Conservation (phyloP, 2,797 vertebrate genomes). For the Girardinus metallicus region DNA sequence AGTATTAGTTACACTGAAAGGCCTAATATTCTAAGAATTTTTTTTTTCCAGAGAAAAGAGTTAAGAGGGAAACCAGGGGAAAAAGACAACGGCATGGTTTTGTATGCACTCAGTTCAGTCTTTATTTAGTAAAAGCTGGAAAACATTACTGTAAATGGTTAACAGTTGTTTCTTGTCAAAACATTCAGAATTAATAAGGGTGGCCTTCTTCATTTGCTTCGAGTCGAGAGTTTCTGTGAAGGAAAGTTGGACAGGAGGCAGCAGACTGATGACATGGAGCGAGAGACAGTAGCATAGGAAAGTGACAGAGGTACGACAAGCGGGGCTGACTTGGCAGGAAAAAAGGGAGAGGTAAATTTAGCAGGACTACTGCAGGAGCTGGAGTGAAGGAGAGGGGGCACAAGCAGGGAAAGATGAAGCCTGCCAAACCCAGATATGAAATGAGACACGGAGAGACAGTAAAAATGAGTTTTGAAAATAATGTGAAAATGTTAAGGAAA, state of each 20-base stretch:
- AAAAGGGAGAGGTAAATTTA: conserved; percentile 37
- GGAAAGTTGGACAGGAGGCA: conserved; percentile 23
- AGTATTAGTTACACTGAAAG: background rate
- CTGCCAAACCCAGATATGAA: conserved; percentile 29
- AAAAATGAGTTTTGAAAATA: conserved; percentile 23
- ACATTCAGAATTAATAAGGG: conserved; percentile 29
- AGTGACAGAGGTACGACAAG: conserved; percentile 25
- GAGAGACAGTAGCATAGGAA: conserved; percentile 17
- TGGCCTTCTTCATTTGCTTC: conserved; percentile 15
- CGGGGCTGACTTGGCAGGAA: conserved; percentile 24
- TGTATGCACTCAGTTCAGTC: conserved; percentile 76
- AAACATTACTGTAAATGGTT: conserved; percentile 57
- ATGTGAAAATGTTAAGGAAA: conserved; percentile 17
- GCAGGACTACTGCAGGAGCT: conserved; percentile 24
- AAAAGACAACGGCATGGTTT: conserved; percentile 38
- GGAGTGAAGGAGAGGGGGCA: conserved; percentile 12
- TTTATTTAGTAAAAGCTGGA: conserved; percentile 78
- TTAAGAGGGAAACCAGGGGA: conserved; percentile 3
- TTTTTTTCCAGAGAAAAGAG: conserved; percentile 2
- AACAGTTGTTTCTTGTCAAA: conserved; percentile 45
- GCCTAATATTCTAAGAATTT: background rate
- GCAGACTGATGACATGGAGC: conserved; percentile 5
- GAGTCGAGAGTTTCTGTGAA: conserved; percentile 31
- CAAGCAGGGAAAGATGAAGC: conserved; percentile 23
- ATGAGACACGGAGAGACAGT: conserved; percentile 12